Evolutionary conservation across 2,888 invertebrate genomes (phyloP), one percentile per base, ranked within the genome.

Genomic region (Metalampra italica): DNA sequence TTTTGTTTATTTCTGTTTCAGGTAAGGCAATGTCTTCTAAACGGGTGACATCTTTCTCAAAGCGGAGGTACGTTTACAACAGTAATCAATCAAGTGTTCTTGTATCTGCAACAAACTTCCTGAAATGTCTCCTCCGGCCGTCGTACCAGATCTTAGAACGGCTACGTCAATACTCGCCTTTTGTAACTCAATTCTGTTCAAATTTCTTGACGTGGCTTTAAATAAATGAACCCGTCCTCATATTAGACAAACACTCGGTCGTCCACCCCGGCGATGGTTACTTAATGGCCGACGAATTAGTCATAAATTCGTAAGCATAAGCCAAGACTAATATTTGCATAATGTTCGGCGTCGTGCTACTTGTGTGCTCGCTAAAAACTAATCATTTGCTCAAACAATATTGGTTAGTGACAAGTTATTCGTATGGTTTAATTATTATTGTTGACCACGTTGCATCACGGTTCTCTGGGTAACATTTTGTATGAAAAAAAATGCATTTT

Each of bases 1-100:
- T 1, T 36, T 9, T 36, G n/a, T 32, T 32, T 36, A 36, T 36
- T 78, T 78, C 72, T 81, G 66, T 87, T 88, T 64, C 89, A 88
- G 88, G 88, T 88, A 88, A 87, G 86, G 72, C 81, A 80, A 88
- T 86, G 89, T 73, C 84, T 83, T 82, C 83, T 68, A 86, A 82
- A 76, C 82, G 84, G 71, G 79, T 80, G 78, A 78, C 82, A 70
- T 65, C 68, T 67, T 76, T 78, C 57, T 57, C 68, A 46, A 78
- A 60, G 67, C 68, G 72, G 69, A 86, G 87, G 87, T 78, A 58
- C 53, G 55, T 55, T 54, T 61, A 13, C 38, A 29, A 53, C 55
- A 65, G 61, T 62, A 64, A 82, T 78, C 68, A 68, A 74, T 82
- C 77, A 76, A 68, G 67, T 65, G 53, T 60, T 50, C 48, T 15